Base-by-base conservation (phyloP, 2,113 vertebrate species). In the Eupsittula cactorum region DNA sequence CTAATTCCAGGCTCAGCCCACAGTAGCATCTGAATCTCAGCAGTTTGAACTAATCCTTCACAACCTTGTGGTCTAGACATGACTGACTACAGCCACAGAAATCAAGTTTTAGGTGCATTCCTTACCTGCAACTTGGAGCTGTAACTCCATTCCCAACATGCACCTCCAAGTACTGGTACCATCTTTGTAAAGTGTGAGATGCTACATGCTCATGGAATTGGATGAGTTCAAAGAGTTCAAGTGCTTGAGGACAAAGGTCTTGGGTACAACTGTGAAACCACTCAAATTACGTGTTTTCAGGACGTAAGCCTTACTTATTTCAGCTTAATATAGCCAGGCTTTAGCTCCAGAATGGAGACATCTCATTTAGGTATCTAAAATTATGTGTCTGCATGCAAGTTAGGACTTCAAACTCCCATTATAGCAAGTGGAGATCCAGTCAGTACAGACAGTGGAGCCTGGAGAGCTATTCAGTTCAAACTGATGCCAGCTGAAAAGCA, bases 401-500 rank as follows among this genome's bases (percentile, higher is more conserved):
- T 82, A 73, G 81, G 95, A 69, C 74, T 82, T 91, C 16, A 60
- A 87, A 89, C 29, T 95, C 77, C 62, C 41, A 57, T 87, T 89
- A 93, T 47, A 82, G 91, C 65, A 95, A 95, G 81, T 8, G 44
- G 47, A 82, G 84, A 87, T 52, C 77, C 68, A 82, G 69, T 44
- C 39, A 71, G 83, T 83, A 47, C 80, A 92, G 86, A 73, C 47
- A 64, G 89, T 35, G 35, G 80, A 93, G 92, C 89, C 70, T 52
- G 69, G 70, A 95, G 95, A 95, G 94, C 91, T 84, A 75, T 82
- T 92, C 83, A 92, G 77, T 64, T 68, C 81, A 89, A 87, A 92
- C 69, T 79, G 83, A 96, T 96, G 96, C 89, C 91, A 96, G 91
- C 89, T 89, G 86, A 89, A 95, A 84, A 70, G 91, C 70, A 93